A percentile compares a stretch with the other conserved stretches of the same genome.
Conservation (phyloP, 2,888 invertebrate genomes). For the Epinotia demarniana region DNA sequence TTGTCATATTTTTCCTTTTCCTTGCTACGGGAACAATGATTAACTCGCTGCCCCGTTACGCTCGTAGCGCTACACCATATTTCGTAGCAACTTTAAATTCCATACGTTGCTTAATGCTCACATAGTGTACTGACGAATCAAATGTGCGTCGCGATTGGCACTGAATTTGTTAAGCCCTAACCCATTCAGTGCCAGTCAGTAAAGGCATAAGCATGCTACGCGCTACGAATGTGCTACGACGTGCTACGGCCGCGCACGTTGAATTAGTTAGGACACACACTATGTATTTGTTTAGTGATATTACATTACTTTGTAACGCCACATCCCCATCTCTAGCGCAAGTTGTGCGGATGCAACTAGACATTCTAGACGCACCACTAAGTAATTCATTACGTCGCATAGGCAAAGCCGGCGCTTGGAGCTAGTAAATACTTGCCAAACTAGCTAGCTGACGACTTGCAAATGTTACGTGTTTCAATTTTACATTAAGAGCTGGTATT, state of each 20-base stretch:
- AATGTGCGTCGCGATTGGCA: too few relatives aligned
- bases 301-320: not conserved
- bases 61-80: too few relatives aligned
- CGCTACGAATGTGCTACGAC: not conserved
- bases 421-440: conserved; percentile 16
- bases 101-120: too few relatives aligned
- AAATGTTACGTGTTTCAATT: not conserved
- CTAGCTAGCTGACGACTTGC: not conserved
- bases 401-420: not conserved
- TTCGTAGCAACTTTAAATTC: too few relatives aligned
- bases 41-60: too few relatives aligned
- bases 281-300: not conserved
- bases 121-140: too few relatives aligned
- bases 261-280: too few relatives aligned
- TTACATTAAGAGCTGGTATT: not conserved
- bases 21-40: too few relatives aligned
- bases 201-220: too few relatives aligned
- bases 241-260: not conserved
- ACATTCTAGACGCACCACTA: conserved; percentile 3
- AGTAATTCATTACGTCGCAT: conserved; percentile 17
- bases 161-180: too few relatives aligned
- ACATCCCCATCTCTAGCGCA: not conserved
- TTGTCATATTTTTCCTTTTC: too few relatives aligned
- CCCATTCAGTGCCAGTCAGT: too few relatives aligned
- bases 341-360: conserved; percentile 4